These are phyloP conservation scores for Coptotermes formosanus DNA, from an alignment of 1,140 invertebrate species.

Conservation along the genomic window DNA sequence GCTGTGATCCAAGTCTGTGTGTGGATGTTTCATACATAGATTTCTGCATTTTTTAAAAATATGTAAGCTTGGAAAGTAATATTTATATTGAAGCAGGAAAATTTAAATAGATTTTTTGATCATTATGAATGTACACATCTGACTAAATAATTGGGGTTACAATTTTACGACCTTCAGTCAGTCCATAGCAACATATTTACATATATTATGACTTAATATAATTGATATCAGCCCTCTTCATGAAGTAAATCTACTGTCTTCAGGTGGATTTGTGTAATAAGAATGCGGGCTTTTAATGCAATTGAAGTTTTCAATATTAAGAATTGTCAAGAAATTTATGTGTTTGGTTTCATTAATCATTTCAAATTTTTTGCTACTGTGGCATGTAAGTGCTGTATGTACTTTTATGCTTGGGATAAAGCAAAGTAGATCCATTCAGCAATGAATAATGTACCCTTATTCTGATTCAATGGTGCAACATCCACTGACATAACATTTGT, in stretches of 20 bases:
- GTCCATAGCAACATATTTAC: too few relatives aligned
- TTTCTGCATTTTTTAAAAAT: too few relatives aligned
- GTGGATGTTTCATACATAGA: too few relatives aligned
- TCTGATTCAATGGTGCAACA: neutral
- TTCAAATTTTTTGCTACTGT: constrained; percentile 31
- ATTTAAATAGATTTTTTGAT: neutral
- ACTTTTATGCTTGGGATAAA: constrained; percentile 2
- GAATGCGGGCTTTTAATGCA: too few relatives aligned
- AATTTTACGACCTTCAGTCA: too few relatives aligned
- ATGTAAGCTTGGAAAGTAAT: neutral
- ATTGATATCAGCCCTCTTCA: too few relatives aligned
- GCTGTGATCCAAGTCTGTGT: too few relatives aligned
- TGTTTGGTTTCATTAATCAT: neutral
- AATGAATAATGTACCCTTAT: neutral
- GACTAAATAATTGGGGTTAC: constrained; percentile 18
- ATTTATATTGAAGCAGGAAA: neutral
- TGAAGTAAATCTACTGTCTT: too few relatives aligned
- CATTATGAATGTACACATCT: neutral
- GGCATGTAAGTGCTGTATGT: neutral
- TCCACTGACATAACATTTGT: neutral
- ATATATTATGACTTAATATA: too few relatives aligned
- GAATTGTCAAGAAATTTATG: too few relatives aligned
- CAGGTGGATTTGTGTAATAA: too few relatives aligned
- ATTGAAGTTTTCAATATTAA: too few relatives aligned
- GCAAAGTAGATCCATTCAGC: neutral